Evolutionary conservation across 2,888 invertebrate genomes (phyloP), one percentile per base, ranked within the genome.

Genomic region (Ptychoptera contaminata): DNA sequence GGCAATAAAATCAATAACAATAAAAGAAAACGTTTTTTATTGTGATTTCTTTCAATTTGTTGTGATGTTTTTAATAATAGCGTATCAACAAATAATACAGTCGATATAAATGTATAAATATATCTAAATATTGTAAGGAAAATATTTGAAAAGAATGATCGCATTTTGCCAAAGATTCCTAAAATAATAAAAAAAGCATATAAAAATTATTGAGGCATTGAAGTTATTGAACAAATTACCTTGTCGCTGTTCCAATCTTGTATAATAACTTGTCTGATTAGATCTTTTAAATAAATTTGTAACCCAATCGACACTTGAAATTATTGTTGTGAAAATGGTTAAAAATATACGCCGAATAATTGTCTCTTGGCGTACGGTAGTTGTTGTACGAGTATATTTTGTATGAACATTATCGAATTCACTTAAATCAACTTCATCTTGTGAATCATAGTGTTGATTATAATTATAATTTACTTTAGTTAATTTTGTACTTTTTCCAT

Each of bases 1-100:
- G 75, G 74, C 51, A 76, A 50, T 14, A 76, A 50, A 35, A 72
- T 61, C 42, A 77, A 51, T 46, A 65, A 47, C 14, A 61, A 49
- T 8, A 65, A 45, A 12, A 64, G 51, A 48, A 64, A 63, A 43
- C 62, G 55, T 48, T 63, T 62, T 16, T 55, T 54, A 42, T 55
- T 58, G 45, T 54, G 56, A 16, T 60, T 57, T 36, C 57, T 29
- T 29, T 38, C 37, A 2, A 42, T 41, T n/a, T 46, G 45, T 14
- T 23, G 3, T 23, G 23, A 23, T 23, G 23, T 23, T 23, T 23
- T 23, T 23, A 44, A 37, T 10, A 46, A 32, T 54, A 58, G 61
- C 30, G 61, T 62, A 49, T 64, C 65, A 45, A 58, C 42, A 45
- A 53, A 60, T 14, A 63, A 54, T n/a, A 63, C 56, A n/a, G 58